These are phyloP conservation scores for Myotis findleyi DNA, from an alignment of 2,797 vertebrate species.

Conservation along the genomic window DNA sequence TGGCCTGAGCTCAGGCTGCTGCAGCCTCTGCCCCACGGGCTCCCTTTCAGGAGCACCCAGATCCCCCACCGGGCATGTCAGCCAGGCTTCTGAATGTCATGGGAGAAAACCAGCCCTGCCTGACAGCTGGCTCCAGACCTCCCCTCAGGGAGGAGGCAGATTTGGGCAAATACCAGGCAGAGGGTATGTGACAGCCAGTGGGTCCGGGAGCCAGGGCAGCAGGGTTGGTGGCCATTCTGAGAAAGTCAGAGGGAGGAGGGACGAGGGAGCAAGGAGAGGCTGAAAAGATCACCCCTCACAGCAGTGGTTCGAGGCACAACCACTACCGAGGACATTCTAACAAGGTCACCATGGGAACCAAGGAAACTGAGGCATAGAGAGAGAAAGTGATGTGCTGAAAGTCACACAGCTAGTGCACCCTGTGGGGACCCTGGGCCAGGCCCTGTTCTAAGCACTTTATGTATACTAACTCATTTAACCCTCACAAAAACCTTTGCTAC, in stretches of 20 bases:
- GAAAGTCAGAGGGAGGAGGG: not conserved
- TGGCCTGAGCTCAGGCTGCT: not conserved
- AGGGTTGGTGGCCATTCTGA: not conserved
- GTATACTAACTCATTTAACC: not conserved
- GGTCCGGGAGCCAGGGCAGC: not conserved
- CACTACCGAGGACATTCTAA: no score
- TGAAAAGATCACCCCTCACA: not conserved
- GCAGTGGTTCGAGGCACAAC: no score
- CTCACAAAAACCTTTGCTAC: not conserved
- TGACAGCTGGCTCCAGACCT: not conserved
- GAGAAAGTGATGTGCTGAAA: no score
- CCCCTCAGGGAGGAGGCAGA: not conserved
- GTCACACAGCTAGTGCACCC: no score
- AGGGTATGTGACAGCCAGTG: not conserved
- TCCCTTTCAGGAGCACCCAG: not conserved
- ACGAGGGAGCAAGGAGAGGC: not conserved
- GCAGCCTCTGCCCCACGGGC: not conserved
- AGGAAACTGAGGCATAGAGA: no score
- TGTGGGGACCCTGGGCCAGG: not conserved
- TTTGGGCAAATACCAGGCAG: not conserved
- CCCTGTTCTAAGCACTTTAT: not conserved
- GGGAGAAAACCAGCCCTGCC: not conserved
- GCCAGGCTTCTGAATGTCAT: not conserved
- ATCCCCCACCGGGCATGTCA: accelerated
- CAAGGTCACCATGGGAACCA: no score